Conservation (phyloP, 2,797 vertebrate genomes). For the Pipistrellus nathusii region DNA sequence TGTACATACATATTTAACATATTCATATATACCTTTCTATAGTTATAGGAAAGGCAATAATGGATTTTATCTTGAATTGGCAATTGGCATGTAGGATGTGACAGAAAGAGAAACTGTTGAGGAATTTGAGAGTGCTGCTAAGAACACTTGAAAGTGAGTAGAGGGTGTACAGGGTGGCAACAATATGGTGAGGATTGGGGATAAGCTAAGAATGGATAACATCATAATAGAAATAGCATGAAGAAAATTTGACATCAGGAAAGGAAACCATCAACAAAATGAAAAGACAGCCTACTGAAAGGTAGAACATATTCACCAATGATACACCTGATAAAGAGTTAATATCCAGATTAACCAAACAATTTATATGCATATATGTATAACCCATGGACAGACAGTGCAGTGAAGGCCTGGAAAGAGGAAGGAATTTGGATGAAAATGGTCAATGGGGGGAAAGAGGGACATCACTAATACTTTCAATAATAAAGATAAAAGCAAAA, state of each 20-base stretch:
- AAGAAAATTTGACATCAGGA: not conserved
- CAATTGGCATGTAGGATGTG: slow-evolving; percentile 28
- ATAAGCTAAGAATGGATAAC: not conserved
- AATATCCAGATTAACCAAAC: too few relatives aligned
- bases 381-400: too few relatives aligned
- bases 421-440: too few relatives aligned
- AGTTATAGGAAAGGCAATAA: slow-evolving; percentile 24
- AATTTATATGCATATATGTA: too few relatives aligned
- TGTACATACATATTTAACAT: not conserved
- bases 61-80: slow-evolving; percentile 18
- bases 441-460: too few relatives aligned
- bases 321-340: too few relatives aligned
- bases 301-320: too few relatives aligned
- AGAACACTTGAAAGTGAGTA: not conserved
- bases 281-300: too few relatives aligned
- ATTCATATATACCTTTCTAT: not conserved
- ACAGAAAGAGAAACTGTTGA: slow-evolving; percentile 17
- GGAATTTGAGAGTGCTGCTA: not conserved
- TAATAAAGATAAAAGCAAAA: too few relatives aligned
- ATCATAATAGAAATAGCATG: slow-evolving; percentile 47
- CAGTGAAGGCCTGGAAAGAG: too few relatives aligned
- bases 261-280: not conserved
- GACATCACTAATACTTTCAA: too few relatives aligned
- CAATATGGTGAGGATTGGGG: not conserved
- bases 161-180: not conserved